Evolutionary conservation across 2,797 vertebrate genomes (phyloP).

Genomic region (Sebastes cheni): DNA sequence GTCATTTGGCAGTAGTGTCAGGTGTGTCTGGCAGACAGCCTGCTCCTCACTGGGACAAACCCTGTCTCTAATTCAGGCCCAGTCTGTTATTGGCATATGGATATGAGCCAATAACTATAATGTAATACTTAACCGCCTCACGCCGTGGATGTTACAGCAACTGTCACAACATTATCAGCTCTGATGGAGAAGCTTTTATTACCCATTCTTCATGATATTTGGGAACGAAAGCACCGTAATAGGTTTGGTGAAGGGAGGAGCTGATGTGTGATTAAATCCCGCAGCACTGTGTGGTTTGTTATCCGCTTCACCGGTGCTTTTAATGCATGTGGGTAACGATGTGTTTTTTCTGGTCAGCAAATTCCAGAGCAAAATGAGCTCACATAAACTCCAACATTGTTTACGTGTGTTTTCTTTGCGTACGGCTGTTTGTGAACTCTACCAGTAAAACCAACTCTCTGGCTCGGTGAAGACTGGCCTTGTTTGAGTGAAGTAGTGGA

Average conservation of each 20-base stretch:
- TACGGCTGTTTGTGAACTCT: not conserved
- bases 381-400: constrained; percentile 3
- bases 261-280: constrained; percentile 26
- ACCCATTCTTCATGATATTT: constrained; percentile 22
- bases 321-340: not conserved
- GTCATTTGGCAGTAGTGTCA: constrained; percentile 47
- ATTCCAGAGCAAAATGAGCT: constrained; percentile 30
- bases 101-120: constrained; percentile 56
- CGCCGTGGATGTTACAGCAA: constrained; percentile 25
- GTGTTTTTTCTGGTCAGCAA: constrained; percentile 27
- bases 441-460: not conserved
- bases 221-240: not conserved
- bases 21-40: constrained; percentile 52
- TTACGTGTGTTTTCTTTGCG: constrained; percentile 1
- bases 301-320: constrained; percentile 3
- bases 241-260: not conserved
- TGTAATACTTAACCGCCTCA: constrained; percentile 35
- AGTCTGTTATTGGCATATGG: constrained; percentile 45
- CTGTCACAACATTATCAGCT: constrained; percentile 42
- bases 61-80: constrained; percentile 35
- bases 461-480: not conserved
- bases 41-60: constrained; percentile 31
- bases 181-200: constrained; percentile 44
- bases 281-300: constrained; percentile 18
- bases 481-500: not conserved